A percentile compares a stretch with the other conserved stretches of the same genome.
phyloP scores from a whole-genome alignment of 2,888 invertebrate genomes.

The Mesorhabditis belari region DNA sequence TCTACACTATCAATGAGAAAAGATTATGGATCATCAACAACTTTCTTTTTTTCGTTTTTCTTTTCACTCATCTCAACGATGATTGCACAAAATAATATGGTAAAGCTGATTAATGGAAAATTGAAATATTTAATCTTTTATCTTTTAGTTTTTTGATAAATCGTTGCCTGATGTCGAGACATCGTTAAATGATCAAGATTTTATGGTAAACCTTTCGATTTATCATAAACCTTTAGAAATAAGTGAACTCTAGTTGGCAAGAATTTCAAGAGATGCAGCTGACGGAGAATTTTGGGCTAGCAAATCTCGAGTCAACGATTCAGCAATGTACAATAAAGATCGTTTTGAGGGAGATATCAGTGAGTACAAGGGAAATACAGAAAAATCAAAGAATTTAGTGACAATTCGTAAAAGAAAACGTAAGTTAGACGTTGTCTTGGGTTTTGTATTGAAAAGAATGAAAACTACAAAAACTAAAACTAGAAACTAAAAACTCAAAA shows the following conservation, averaged over 20 bases:
- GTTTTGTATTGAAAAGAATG: too few species aligned
- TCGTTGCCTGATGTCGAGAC: conserved; percentile 44
- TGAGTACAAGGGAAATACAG: conserved; percentile 7
- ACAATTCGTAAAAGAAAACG: conserved; percentile 3
- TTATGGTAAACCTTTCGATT: conserved; percentile 9
- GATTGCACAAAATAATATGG: neutral
- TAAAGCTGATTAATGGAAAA: neutral
- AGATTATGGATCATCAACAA: too few species aligned
- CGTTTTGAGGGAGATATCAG: conserved; percentile 51
- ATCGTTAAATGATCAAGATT: conserved; percentile 38
- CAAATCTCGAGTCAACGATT: conserved; percentile 29
- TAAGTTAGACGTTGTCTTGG: too few species aligned
- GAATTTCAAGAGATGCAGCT: conserved; percentile 15
- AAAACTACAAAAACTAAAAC: too few species aligned
- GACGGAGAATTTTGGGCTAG: conserved; percentile 15
- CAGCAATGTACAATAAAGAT: conserved; percentile 47
- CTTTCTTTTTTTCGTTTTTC: too few species aligned
- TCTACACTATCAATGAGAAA: too few species aligned
- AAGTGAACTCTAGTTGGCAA: neutral
- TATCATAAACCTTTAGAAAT: neutral
- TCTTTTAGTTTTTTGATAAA: conserved; percentile 46
- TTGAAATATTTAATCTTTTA: neutral
- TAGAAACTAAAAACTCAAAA: too few species aligned
- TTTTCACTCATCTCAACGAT: too few species aligned
- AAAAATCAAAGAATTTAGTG: neutral